These are phyloP conservation scores for Macroteleia sp. DNA, from an alignment of 2,888 invertebrate genomes.

Conservation along the genomic window DNA sequence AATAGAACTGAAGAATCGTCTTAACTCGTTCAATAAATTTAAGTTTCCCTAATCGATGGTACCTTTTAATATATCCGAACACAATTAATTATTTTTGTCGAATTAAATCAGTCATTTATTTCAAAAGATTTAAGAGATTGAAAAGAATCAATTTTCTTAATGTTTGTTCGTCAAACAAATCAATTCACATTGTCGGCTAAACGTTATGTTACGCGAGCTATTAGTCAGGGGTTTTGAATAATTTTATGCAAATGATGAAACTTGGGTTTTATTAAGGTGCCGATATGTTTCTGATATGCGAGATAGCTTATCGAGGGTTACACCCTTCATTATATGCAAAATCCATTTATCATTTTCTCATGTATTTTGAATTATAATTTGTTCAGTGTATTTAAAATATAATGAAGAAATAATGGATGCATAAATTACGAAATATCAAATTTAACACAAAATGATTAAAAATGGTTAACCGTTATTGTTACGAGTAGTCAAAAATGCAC, in stretches of 20 bases:
- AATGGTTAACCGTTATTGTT: too few relatives aligned
- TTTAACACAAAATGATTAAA: too few relatives aligned
- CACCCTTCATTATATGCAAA: conserved; percentile 31
- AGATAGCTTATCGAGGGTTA: conserved; percentile 16
- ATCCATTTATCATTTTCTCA: conserved; percentile 39
- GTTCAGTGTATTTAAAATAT: too few relatives aligned
- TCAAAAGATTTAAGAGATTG: conserved; percentile 18
- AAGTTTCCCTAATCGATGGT: too few relatives aligned
- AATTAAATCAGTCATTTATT: conserved; percentile 23
- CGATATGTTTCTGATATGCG: conserved; percentile 33
- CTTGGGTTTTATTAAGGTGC: conserved; percentile 34
- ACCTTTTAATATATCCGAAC: not conserved
- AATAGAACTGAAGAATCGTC: too few relatives aligned
- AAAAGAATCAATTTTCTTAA: conserved; percentile 17
- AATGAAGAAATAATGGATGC: too few relatives aligned
- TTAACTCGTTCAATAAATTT: too few relatives aligned
- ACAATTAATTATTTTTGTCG: conserved; percentile 8
- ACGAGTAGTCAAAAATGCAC: too few relatives aligned
- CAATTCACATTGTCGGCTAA: conserved; percentile 33
- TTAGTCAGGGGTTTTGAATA: conserved; percentile 35
- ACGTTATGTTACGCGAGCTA: conserved; percentile 9
- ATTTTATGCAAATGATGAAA: conserved; percentile 47
- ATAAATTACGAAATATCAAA: too few relatives aligned
- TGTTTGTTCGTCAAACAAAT: conserved; percentile 19
- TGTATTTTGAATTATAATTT: too few relatives aligned